phyloP scores from a whole-genome alignment of 2,888 invertebrate species.

The Caenorhabditis sp. region DNA sequence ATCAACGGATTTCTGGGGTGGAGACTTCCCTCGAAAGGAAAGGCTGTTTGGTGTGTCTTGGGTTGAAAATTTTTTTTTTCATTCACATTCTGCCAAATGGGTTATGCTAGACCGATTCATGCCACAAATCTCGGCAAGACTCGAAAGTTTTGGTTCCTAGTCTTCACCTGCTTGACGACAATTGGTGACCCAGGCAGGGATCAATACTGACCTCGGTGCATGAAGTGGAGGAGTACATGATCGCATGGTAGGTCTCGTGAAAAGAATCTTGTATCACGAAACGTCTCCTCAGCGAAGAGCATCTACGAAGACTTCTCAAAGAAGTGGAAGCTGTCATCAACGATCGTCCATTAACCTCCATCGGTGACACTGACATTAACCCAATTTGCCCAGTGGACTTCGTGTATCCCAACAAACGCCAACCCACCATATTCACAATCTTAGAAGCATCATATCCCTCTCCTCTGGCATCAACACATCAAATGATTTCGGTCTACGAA shows the following conservation, averaged over 20 bases:
- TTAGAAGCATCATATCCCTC: not conserved
- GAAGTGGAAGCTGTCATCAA: slow-evolving; percentile 11
- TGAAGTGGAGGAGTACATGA: slow-evolving; percentile 83
- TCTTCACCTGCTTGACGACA: slow-evolving; percentile 44
- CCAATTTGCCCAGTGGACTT: slow-evolving; percentile 27
- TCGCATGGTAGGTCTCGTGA: slow-evolving; percentile 81
- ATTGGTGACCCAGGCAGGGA: no score
- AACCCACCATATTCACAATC: not conserved
- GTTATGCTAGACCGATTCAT: slow-evolving; percentile 82
- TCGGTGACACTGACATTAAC: not conserved
- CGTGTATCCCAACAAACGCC: slow-evolving; percentile 18
- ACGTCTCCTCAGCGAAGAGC: not conserved
- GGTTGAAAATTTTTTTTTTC: no score
- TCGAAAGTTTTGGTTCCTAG: slow-evolving; percentile 30
- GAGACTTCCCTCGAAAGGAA: no score
- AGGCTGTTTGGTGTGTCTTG: no score
- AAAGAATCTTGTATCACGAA: not conserved
- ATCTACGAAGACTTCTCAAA: no score
- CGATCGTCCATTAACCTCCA: slow-evolving; percentile 8
- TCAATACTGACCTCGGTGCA: no score
- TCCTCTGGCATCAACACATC: not conserved
- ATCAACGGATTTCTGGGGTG: not conserved
- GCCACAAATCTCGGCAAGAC: slow-evolving; percentile 35
- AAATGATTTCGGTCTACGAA: not conserved
- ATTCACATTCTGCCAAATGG: slow-evolving; percentile 79